Conservation (phyloP, 2,888 invertebrate species). For the Trachelus iudaicus region DNA sequence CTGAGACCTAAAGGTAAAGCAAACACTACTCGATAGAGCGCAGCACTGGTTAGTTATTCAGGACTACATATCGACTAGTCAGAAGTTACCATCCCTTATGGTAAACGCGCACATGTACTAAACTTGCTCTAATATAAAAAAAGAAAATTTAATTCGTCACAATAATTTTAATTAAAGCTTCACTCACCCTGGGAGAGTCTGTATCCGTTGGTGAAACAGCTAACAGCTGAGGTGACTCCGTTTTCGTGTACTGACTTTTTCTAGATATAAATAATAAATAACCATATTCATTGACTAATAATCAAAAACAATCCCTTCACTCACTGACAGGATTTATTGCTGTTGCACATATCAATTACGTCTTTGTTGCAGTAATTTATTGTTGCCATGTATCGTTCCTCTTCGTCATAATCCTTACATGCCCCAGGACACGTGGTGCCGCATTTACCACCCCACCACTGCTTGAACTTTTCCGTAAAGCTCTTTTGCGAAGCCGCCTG, state of each 20-base stretch:
- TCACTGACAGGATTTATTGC: slow-evolving; percentile 33
- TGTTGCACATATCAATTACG: slow-evolving; percentile 22
- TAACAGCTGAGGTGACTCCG: slow-evolving; percentile 27
- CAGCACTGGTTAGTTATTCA: not conserved
- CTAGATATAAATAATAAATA: slow-evolving; percentile 20
- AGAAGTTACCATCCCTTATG: not conserved
- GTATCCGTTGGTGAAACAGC: slow-evolving; percentile 31
- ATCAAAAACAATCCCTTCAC: not conserved
- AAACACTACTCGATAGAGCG: not conserved
- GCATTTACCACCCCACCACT: slow-evolving; percentile 35
- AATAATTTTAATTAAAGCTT: slow-evolving; percentile 2
- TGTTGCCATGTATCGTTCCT: slow-evolving; percentile 50
- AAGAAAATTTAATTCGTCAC: not conserved
- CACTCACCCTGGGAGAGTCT: slow-evolving; percentile 32
- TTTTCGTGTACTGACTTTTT: slow-evolving; percentile 36
- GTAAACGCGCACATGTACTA: not conserved
- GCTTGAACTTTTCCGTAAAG: slow-evolving; percentile 32
- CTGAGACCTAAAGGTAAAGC: not conserved
- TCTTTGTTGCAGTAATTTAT: slow-evolving; percentile 51
- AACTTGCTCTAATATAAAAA: not conserved
- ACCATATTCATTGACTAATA: not conserved
- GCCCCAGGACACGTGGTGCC: slow-evolving; percentile 38
- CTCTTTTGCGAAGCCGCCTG: slow-evolving; percentile 26
- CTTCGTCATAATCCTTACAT: slow-evolving; percentile 38
- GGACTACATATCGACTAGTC: not conserved